These are phyloP conservation scores for Cephus rjabovi DNA, from an alignment of 2,888 invertebrate genomes.

Conservation along the genomic window DNA sequence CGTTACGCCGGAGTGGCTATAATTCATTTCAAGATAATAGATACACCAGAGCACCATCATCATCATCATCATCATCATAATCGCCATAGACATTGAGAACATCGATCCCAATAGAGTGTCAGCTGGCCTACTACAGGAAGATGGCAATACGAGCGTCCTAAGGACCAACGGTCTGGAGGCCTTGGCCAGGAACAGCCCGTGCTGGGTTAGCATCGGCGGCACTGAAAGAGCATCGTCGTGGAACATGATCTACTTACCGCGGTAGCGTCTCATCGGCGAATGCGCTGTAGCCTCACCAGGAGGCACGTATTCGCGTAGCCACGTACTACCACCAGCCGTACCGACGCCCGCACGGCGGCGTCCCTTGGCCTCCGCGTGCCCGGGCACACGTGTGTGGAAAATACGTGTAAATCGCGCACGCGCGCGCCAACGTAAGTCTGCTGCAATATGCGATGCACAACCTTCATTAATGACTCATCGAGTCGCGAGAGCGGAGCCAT, in stretches of 20 bases:
- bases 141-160: background rate
- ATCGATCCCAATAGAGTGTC: background rate
- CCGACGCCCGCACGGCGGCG: constrained; percentile 15
- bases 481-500: constrained; percentile 26
- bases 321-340: constrained; percentile 29
- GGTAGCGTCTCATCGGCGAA: constrained; percentile 23
- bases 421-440: constrained; percentile 21
- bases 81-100: background rate
- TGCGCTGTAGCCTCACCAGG: background rate
- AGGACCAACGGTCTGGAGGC: background rate
- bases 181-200: constrained; percentile 34
- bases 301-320: background rate
- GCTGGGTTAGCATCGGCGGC: constrained; percentile 27
- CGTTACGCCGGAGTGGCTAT: background rate
- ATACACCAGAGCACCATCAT: background rate
- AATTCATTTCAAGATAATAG: background rate
- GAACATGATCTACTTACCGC: constrained; percentile 38
- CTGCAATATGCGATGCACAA: constrained; percentile 43
- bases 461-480: constrained; percentile 53
- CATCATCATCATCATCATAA: background rate
- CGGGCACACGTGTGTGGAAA: background rate
- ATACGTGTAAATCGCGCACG: constrained; percentile 22
- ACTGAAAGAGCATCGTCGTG: constrained; percentile 5
- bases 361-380: constrained; percentile 9
- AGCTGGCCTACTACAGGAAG: background rate